Conservation (phyloP, 2,113 vertebrate species). For the Stomatorhinus ivindoensis region DNA sequence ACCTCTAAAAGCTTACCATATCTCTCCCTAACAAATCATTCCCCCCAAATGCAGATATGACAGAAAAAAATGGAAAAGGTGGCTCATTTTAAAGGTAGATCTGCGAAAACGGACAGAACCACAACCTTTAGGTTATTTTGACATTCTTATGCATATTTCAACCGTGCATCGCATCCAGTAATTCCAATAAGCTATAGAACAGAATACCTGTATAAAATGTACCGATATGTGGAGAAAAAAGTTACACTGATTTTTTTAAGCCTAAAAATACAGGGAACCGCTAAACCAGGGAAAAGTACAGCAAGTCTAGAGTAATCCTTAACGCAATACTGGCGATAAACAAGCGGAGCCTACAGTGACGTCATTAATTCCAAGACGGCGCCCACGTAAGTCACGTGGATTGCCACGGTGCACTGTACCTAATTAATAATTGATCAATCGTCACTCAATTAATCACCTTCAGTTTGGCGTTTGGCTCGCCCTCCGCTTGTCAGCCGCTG, state of each 20-base stretch:
- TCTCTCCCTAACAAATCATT: background rate
- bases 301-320: background rate
- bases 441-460: background rate
- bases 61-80: constrained; percentile 8
- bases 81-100: constrained; percentile 7
- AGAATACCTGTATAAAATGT: constrained; percentile 17
- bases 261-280: background rate
- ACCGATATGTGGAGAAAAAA: constrained; percentile 23
- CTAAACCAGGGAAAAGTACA: background rate
- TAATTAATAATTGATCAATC: background rate
- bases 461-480: background rate
- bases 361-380: background rate
- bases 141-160: constrained; percentile 39
- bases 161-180: constrained; percentile 31
- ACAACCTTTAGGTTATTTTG: constrained; percentile 9
- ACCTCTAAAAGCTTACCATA: constrained; percentile 8
- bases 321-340: background rate
- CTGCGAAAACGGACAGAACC: background rate
- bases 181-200: constrained; percentile 29
- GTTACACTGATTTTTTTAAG: constrained; percentile 19
- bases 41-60: constrained; percentile 8
- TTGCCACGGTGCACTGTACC: background rate
- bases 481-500: background rate
- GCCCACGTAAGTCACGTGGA: background rate
- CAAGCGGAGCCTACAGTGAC: background rate